Base-by-base conservation (phyloP, 1,140 invertebrate genomes). In the Heliconius eleuchia region DNA sequence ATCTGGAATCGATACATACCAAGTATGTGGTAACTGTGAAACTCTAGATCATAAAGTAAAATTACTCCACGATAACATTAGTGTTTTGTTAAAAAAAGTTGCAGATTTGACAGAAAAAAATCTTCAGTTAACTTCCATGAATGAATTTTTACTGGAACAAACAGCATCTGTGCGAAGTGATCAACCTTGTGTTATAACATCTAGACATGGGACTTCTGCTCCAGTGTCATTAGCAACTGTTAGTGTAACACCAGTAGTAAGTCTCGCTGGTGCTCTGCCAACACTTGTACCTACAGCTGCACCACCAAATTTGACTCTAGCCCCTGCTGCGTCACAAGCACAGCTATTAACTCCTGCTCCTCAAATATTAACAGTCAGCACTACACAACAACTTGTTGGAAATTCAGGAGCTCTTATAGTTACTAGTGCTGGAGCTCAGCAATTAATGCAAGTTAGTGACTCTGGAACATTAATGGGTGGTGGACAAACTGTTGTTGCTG, bases 391-490 rank as follows among this genome's bases (percentile, higher is more conserved):
- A 79, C 85, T 94, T 66, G 85, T 94, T 74, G 92, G 92, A 7
- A 94, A 93, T 83, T 93, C 93, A 76, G 93, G 93, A 72, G 87
- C 93, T 55, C 84, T 94, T 39, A 94, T 94, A 79, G 93, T 94
- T 1, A 94, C 93, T 57, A 94, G 93, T 91, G 92, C 93, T 66
- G 93, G 93, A 71, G 92, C 91, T 9, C 93, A 94, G 76, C 93
- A 94, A 80, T 77, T 94, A 23, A 94, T 94, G 93, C 92, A 94
- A 90, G 93, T 93, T 16, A 93, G 93, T 88, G 93, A 93, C 72
- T 93, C 93, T 55, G 93, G 91, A 1, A 93, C 89, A 72, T 78
- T 94, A 9, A 93, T 94, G 93, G 92, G 93, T 52, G 92, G 89
- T 70, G 93, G 93, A 57, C 90, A 92, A 78, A 93, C 93, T 73